Evolutionary conservation across 2,888 invertebrate species (phyloP).

Genomic region (Doris montereyensis): DNA sequence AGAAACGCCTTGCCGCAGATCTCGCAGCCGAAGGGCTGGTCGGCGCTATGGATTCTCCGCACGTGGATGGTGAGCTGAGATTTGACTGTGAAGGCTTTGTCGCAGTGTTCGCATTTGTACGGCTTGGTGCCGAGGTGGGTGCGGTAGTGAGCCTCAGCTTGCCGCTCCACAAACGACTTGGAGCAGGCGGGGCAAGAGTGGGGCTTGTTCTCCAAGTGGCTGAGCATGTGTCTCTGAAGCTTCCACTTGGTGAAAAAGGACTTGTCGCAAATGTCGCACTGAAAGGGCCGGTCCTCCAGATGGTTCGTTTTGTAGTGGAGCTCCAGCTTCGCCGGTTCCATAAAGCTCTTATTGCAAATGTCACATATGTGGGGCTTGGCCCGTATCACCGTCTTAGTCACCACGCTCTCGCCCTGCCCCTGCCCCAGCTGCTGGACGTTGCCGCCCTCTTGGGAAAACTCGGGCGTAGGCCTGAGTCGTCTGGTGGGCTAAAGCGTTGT

Average conservation of each 20-base stretch:
- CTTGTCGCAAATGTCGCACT: constrained; percentile 43
- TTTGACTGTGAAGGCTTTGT: constrained; percentile 41
- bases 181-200: constrained; percentile 44
- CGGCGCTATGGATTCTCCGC: constrained; percentile 41
- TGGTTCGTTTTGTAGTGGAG: constrained; percentile 43
- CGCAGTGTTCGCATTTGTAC: constrained; percentile 42
- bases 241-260: constrained; percentile 44
- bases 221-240: constrained; percentile 43
- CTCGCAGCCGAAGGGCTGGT: constrained; percentile 39
- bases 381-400: constrained; percentile 31
- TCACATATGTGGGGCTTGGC: constrained; percentile 38
- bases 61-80: constrained; percentile 40
- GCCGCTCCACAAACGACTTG: constrained; percentile 42
- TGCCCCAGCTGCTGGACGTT: neutral
- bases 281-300: constrained; percentile 38
- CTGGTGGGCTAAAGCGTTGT: neutral
- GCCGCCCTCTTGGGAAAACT: too few species aligned
- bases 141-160: constrained; percentile 43
- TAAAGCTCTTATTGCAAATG: constrained; percentile 41
- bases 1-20: constrained; percentile 41
- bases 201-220: constrained; percentile 40
- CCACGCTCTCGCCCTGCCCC: constrained; percentile 22
- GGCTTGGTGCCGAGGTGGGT: constrained; percentile 44
- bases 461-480: neutral
- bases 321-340: constrained; percentile 38